phyloP scores from a whole-genome alignment of 2,888 invertebrate genomes.

The Bruchidius siliquastri region DNA sequence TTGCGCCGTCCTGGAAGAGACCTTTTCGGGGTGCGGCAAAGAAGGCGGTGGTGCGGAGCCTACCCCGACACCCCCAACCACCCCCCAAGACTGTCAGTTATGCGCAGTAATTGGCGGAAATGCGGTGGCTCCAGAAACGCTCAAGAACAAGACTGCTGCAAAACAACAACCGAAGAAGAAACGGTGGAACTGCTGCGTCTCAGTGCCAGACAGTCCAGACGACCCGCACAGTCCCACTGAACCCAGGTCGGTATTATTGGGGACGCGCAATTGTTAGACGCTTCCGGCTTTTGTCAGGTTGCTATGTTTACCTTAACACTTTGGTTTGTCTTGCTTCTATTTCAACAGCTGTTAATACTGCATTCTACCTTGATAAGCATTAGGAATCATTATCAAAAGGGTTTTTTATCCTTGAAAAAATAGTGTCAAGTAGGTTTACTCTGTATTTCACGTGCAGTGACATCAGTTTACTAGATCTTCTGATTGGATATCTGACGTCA shows the following conservation, averaged over 20 bases:
- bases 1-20: constrained; percentile 52
- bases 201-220: constrained; percentile 57
- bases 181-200: constrained; percentile 55
- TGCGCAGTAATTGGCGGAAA: constrained; percentile 35
- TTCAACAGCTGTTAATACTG: too few relatives aligned
- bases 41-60: constrained; percentile 39
- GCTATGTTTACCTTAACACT: too few relatives aligned
- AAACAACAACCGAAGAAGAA: neutral
- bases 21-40: constrained; percentile 32
- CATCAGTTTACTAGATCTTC: too few relatives aligned
- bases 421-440: too few relatives aligned
- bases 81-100: constrained; percentile 43
- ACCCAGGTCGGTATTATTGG: constrained; percentile 24
- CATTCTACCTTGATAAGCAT: too few relatives aligned
- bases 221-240: constrained; percentile 50
- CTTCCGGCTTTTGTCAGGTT: too few relatives aligned
- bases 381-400: too few relatives aligned
- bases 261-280: too few relatives aligned
- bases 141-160: neutral
- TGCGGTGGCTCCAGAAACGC: constrained; percentile 32
- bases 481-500: too few relatives aligned
- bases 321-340: too few relatives aligned
- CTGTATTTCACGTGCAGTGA: too few relatives aligned
- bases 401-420: too few relatives aligned
- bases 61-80: constrained; percentile 48